Evolutionary conservation across 2,888 invertebrate species (phyloP), one percentile per base, ranked within the genome.

Genomic region (Limnephilus auricula): DNA sequence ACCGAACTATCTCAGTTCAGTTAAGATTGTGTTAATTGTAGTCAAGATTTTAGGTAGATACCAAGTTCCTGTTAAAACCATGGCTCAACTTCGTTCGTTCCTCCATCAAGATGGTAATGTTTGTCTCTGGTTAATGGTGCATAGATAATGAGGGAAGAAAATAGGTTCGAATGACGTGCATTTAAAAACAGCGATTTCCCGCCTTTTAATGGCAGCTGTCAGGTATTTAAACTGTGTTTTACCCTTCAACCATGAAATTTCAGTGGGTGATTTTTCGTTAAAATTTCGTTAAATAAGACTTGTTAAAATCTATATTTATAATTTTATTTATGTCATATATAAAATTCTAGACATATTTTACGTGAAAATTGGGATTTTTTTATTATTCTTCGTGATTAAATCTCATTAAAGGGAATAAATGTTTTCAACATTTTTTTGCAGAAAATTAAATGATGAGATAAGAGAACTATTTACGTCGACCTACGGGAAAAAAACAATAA

Each of bases 111-210:
- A 40, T 9, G n/a, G n/a, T 82, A 85, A 85, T 85, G 30, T 40
- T 40, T 34, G 85, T 34, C n/a, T 85, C 45, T 30, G 30, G 25
- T 85, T 85, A 85, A 85, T 40, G 85, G 40, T 30, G 85, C 85
- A 85, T 40, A 45, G 37, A 85, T 85, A 85, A 85, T 85, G 85
- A 45, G 30, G 30, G 85, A 30, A 85, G 45, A 85, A 85, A 82
- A 82, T 82, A 82, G 34, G 34, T 9, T 25, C 25, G 13, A 37
- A 25, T 37, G 85, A 85, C 85, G 30, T 85, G 13, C 37, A 30
- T 40, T 30, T 85, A 84, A 37, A 84, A 34, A 85, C 85, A 65
- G 65, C 25, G 25, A 25, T 30, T 40, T 30, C 30, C 82, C 34
- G 82, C 34, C 31, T 82, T 82, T 82, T 32, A 82, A 37, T 34